phyloP scores from a whole-genome alignment of 2,797 vertebrate genomes.

The Cygnus olor region DNA sequence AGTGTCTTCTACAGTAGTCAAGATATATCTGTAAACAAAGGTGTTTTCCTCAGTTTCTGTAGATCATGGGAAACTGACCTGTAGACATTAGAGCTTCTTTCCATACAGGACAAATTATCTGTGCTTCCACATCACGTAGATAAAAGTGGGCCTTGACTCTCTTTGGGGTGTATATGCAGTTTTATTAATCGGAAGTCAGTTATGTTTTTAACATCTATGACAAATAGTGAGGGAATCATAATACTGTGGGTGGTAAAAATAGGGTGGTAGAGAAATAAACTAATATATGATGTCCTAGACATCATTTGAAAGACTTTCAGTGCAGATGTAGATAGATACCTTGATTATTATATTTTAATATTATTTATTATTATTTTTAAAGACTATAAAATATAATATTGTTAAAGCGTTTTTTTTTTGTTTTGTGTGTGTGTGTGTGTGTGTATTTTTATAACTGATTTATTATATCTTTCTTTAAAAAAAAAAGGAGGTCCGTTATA shows the following conservation, averaged over 20 bases:
- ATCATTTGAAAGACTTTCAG: not conserved
- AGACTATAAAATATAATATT: not conserved
- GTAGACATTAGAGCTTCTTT: not conserved
- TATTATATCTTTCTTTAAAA: not conserved
- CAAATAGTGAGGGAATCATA: not conserved
- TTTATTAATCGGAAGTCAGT: not conserved
- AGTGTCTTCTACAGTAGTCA: not conserved
- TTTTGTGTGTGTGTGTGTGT: not conserved
- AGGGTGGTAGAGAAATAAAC: not conserved
- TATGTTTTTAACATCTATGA: not conserved
- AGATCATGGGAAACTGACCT: not conserved
- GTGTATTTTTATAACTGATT: not conserved
- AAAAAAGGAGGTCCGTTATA: not conserved
- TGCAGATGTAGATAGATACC: not conserved
- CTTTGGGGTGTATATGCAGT: not conserved
- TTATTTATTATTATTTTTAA: not conserved
- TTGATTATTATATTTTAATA: not conserved
- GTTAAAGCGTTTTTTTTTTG: not conserved
- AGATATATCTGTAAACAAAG: not conserved
- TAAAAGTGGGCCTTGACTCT: not conserved
- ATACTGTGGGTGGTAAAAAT: not conserved
- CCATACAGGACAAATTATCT: not conserved
- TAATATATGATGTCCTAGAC: not conserved
- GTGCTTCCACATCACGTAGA: not conserved
- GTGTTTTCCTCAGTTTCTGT: not conserved